Conservation (phyloP, 2,888 invertebrate genomes). For the Melanchra persicariae region DNA sequence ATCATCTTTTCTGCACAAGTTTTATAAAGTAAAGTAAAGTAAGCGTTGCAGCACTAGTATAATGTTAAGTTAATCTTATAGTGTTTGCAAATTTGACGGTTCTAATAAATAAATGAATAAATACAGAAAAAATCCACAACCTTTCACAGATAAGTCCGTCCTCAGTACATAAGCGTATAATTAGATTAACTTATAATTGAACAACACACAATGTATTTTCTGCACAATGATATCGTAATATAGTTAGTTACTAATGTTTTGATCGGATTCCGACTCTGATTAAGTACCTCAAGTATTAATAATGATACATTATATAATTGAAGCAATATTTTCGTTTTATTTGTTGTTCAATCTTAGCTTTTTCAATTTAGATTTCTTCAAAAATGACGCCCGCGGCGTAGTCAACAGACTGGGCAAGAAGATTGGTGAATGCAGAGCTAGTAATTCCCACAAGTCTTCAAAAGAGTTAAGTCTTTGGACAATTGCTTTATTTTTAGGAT, state of each 20-base stretch:
- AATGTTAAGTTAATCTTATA: too few relatives aligned
- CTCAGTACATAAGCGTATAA: slow-evolving; percentile 44
- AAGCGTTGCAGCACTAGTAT: too few relatives aligned
- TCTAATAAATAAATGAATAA: too few relatives aligned
- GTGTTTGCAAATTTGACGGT: too few relatives aligned
- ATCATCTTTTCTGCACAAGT: too few relatives aligned
- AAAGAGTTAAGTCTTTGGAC: too few relatives aligned
- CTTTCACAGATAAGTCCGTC: slow-evolving; percentile 21
- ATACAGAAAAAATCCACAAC: background rate
- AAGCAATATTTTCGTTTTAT: slow-evolving; percentile 71
- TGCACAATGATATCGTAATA: slow-evolving; percentile 74
- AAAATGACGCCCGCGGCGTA: background rate
- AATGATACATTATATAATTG: slow-evolving; percentile 67
- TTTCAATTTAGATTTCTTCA: background rate
- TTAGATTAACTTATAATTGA: slow-evolving; percentile 66
- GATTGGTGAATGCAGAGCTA: background rate
- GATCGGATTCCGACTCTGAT: slow-evolving; percentile 68
- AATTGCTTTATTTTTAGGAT: too few relatives aligned
- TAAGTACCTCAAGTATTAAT: slow-evolving; percentile 71
- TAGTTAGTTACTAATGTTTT: slow-evolving; percentile 64
- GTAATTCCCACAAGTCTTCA: too few relatives aligned
- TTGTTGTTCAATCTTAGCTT: background rate
- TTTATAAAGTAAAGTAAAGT: too few relatives aligned
- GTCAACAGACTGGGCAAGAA: too few relatives aligned
- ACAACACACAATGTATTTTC: slow-evolving; percentile 73